Conservation (phyloP, 2,888 invertebrate species). For the Ormyrus pomaceus region DNA sequence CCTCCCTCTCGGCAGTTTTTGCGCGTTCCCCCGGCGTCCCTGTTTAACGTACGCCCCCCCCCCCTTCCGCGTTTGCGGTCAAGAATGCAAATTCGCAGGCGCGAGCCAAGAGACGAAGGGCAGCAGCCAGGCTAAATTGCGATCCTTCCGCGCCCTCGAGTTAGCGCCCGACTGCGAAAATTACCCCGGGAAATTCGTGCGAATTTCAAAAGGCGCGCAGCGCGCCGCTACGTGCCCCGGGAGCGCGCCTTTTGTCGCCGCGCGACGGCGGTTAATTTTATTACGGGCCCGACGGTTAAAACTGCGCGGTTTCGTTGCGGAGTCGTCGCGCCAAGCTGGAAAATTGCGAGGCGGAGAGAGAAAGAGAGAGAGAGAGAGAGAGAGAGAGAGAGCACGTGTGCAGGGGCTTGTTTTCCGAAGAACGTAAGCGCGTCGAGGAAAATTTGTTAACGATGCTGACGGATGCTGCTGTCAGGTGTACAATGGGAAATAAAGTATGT, state of each 20-base stretch:
- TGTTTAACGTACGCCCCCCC: not conserved
- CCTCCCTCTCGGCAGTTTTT: no score
- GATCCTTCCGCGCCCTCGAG: conserved; percentile 38
- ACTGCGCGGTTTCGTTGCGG: not conserved
- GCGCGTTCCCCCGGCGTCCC: no score
- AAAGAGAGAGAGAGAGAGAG: no score
- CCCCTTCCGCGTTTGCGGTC: conserved; percentile 62
- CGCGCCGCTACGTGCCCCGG: not conserved
- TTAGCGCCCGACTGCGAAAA: conserved; percentile 24
- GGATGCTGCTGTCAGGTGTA: no score
- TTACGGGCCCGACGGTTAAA: conserved; percentile 15
- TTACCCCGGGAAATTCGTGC: conserved; percentile 29
- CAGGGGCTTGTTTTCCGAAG: no score
- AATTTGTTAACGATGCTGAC: no score
- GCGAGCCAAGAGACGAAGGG: not conserved
- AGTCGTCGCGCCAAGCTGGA: not conserved
- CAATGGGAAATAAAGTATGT: no score
- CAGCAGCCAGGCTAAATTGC: conserved; percentile 37
- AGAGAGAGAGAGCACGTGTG: no score
- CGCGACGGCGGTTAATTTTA: conserved; percentile 40
- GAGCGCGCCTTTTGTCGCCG: not conserved
- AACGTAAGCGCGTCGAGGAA: no score
- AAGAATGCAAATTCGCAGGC: conserved; percentile 66
- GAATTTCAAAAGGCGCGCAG: conserved; percentile 36
- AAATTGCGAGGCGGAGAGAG: not conserved